Conservation (phyloP, 1,140 invertebrate genomes). For the Papilio polytes region DNA sequence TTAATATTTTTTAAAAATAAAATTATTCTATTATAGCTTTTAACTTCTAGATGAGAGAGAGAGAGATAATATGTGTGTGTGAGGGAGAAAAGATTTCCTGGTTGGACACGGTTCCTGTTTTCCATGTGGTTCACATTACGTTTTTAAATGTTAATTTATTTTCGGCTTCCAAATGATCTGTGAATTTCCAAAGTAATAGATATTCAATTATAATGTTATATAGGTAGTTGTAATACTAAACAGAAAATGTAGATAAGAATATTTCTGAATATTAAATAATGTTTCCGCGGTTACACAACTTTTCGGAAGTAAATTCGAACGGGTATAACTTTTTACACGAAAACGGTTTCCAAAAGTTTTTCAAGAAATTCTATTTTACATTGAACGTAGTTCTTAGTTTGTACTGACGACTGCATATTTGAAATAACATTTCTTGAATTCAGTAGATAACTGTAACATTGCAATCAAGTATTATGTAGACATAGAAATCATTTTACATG, state of each 20-base stretch:
- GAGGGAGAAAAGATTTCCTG: background rate
- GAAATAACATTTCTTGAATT: slow-evolving; percentile 15
- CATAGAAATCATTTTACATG: too few species aligned
- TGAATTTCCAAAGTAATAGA: background rate
- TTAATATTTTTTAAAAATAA: background rate
- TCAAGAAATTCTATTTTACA: slow-evolving; percentile 26
- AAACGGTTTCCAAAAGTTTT: slow-evolving; percentile 32
- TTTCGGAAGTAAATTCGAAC: slow-evolving; percentile 18
- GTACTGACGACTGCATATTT: slow-evolving; percentile 9
- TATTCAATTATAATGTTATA: background rate
- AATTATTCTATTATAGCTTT: too few species aligned
- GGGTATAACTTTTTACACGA: slow-evolving; percentile 16
- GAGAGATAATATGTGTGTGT: background rate
- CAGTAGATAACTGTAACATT: background rate
- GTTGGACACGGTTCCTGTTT: background rate
- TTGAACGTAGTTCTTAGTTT: background rate
- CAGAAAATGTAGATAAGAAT: background rate
- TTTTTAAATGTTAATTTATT: background rate
- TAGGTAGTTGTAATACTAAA: background rate
- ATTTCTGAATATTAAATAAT: background rate
- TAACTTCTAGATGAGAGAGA: background rate
- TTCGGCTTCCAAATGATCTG: too few species aligned
- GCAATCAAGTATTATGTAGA: background rate
- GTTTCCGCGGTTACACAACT: background rate
- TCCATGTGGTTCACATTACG: background rate